Evolutionary conservation across 2,113 vertebrate species (phyloP), one percentile per base, ranked within the genome.

Genomic region (Oryzias curvinotus): DNA sequence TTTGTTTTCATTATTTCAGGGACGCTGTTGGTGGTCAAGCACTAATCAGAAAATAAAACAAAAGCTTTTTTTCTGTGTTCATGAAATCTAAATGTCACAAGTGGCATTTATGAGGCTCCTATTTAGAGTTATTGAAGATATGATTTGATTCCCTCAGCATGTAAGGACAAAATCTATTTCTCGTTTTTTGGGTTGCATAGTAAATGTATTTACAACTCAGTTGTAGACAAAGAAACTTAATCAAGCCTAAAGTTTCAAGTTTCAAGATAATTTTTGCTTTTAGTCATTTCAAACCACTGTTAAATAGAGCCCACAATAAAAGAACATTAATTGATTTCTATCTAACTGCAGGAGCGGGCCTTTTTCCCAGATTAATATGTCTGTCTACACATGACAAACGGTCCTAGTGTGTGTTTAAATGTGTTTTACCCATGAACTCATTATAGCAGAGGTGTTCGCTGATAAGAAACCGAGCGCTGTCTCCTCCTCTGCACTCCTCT

Each of bases 241-340:
- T 14, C 28, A 23, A 56, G 14, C 28, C 21, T 48, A 58, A 58
- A 36, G 36, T 71, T 79, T 79, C 5, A 3, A 62, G 63, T 78
- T 77, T 19, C 26, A 23, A 23, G 21, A 23, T 23, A 23, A 23
- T 23, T 25, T 47, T 79, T 62, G 57, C 68, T 52, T 80, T 73
- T 53, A 59, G 41, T 26, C 50, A 4, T 80, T 65, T 71, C 45
- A 73, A 56, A 57, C 59, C 19, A 56, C 30, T 55, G 17, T 76
- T 65, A 76, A 82, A 67, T 51, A 80, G 78, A 68, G 54, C 52
- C 54, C 28, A 49, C 78, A 62, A 82, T 78, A 79, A 86, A 77
- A 84, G 61, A 71, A 77, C 83, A 78, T 84, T 81, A 69, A 90
- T 87, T 88, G 88, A 90, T 90, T 84, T 62, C 67, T 62, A 77